These are phyloP conservation scores for Tychaedon coryphoeus DNA, from an alignment of 2,113 vertebrate genomes.

Conservation along the genomic window DNA sequence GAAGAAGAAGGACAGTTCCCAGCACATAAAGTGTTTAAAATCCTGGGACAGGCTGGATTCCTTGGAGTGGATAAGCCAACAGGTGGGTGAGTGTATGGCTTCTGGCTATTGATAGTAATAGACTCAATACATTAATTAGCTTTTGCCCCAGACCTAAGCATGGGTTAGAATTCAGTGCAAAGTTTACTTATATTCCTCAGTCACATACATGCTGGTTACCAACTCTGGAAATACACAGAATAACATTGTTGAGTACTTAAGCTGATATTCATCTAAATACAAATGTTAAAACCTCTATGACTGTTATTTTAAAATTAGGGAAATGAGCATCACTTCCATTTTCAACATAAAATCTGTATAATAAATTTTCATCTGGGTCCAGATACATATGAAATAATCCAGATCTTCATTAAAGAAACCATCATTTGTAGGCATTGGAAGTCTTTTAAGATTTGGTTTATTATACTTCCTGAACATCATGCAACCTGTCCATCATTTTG, in stretches of 20 bases:
- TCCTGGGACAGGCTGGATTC: slow-evolving; percentile 80
- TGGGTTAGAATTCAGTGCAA: background rate
- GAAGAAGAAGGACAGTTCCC: slow-evolving; percentile 82
- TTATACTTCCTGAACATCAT: background rate
- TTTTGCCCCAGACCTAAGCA: background rate
- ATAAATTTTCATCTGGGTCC: background rate
- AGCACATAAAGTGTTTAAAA: slow-evolving; percentile 83
- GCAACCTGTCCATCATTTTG: background rate
- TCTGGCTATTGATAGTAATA: background rate
- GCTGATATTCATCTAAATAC: background rate
- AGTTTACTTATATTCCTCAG: background rate
- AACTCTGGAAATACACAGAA: background rate
- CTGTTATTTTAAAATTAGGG: background rate
- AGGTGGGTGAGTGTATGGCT: slow-evolving; percentile 47
- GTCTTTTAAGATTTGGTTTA: background rate
- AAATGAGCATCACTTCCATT: background rate
- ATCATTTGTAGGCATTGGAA: background rate
- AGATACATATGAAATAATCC: background rate
- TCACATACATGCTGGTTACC: background rate
- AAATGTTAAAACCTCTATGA: background rate
- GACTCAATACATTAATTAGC: background rate
- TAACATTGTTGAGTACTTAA: background rate
- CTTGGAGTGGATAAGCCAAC: slow-evolving; percentile 81
- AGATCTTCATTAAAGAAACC: background rate
- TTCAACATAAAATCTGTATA: background rate